Conservation (phyloP, 2,888 invertebrate species). For the Dynastes hyllus region DNA sequence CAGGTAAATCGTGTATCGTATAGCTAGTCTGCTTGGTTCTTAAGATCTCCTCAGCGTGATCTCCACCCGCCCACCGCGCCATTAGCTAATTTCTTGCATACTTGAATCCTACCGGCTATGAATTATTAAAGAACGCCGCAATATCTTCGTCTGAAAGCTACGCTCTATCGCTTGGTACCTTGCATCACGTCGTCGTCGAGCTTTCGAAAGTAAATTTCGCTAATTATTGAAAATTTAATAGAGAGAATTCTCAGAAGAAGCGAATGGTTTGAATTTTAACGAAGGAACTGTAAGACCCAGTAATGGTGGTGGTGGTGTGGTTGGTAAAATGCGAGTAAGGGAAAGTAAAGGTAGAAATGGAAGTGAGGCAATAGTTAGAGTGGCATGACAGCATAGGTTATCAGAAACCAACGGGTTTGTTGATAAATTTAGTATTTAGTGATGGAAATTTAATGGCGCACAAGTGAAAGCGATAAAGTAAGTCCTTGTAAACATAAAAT, state of each 20-base stretch:
- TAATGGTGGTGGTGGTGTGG: background rate
- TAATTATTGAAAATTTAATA: conserved; percentile 12
- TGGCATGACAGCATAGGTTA: no score
- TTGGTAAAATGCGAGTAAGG: no score
- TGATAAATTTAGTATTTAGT: no score
- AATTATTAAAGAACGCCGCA: background rate
- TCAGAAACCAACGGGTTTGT: no score
- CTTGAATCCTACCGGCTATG: background rate
- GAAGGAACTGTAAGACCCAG: background rate
- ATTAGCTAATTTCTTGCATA: conserved; percentile 6
- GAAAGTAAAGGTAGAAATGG: no score
- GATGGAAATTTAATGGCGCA: no score
- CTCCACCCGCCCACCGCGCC: background rate
- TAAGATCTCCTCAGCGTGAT: no score
- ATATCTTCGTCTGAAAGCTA: background rate
- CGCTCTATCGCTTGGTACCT: background rate
- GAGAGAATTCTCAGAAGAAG: background rate
- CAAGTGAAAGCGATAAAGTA: no score
- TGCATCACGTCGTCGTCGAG: background rate
- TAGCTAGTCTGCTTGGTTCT: no score
- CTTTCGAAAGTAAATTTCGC: background rate
- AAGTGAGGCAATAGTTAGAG: no score
- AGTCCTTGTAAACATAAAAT: no score
- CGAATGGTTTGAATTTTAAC: background rate
- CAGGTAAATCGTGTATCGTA: no score